These are phyloP conservation scores for Geotrupes spiniger DNA, from an alignment of 2,888 invertebrate genomes.

Conservation along the genomic window DNA sequence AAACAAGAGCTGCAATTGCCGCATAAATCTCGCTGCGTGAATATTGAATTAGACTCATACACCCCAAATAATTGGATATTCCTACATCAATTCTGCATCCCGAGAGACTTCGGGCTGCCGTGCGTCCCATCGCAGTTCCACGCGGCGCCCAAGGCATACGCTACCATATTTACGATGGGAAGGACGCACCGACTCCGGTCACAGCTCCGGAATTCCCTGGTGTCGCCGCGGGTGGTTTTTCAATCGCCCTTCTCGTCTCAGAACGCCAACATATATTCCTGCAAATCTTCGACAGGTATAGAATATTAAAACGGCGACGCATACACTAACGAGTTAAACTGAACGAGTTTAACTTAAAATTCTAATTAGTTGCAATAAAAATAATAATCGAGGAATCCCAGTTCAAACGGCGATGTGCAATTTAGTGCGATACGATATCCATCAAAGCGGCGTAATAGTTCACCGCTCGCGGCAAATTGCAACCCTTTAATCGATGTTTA, in stretches of 20 bases:
- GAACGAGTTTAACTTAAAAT: too few relatives aligned
- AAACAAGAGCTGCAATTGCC: conserved; percentile 2
- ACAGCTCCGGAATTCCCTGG: conserved; percentile 38
- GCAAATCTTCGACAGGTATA: too few relatives aligned
- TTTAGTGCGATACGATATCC: not conserved
- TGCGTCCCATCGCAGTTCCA: conserved; percentile 8
- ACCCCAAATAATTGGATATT: conserved; percentile 38
- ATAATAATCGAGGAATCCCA: too few relatives aligned
- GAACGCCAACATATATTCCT: too few relatives aligned
- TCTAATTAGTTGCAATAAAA: too few relatives aligned
- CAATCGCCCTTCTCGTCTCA: conserved; percentile 3
- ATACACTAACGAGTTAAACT: too few relatives aligned
- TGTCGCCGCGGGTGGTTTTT: conserved; percentile 33
- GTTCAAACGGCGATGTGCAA: too few relatives aligned
- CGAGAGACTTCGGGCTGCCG: conserved; percentile 27
- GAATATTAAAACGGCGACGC: too few relatives aligned
- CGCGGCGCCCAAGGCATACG: conserved; percentile 27
- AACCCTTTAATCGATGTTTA: conserved; percentile 51
- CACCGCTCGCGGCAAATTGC: conserved; percentile 19
- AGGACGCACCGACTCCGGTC: conserved; percentile 40
- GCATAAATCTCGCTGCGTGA: conserved; percentile 20
- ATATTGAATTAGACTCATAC: conserved; percentile 36
- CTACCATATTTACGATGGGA: conserved; percentile 43
- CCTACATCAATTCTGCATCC: conserved; percentile 33
- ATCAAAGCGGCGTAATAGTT: conserved; percentile 18